Percentiles rank a stretch among this genome's conserved stretches.
Evolutionary conservation across 1,140 invertebrate species (phyloP).

Genomic region (Thaumetopoea pityocampa): DNA sequence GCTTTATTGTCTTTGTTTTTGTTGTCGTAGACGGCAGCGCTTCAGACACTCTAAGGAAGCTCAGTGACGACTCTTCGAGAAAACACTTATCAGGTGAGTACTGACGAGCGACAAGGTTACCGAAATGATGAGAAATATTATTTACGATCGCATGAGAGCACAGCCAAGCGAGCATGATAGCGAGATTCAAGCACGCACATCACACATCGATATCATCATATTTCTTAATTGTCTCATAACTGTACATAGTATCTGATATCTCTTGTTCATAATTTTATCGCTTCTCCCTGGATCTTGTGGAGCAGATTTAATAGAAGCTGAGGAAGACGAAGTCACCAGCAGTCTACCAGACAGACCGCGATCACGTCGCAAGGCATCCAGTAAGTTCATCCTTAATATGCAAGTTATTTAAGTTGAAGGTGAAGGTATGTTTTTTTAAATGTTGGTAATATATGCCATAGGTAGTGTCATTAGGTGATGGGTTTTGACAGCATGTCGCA

Average conservation of each 20-base stretch:
- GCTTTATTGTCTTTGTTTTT: slow-evolving; percentile 70
- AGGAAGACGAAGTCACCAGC: slow-evolving; percentile 73
- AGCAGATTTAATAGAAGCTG: slow-evolving; percentile 75
- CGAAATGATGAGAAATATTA: slow-evolving; percentile 5
- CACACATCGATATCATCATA: slow-evolving; percentile 13
- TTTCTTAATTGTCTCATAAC: slow-evolving; percentile 24
- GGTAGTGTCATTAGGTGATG: slow-evolving; percentile 15
- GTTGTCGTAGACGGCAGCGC: slow-evolving; percentile 72
- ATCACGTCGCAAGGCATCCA: slow-evolving; percentile 72
- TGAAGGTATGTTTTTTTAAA: slow-evolving; percentile 16
- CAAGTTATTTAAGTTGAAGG: slow-evolving; percentile 11
- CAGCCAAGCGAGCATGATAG: slow-evolving; percentile 23
- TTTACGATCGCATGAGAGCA: slow-evolving; percentile 22
- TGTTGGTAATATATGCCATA: no score
- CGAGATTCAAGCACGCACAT: slow-evolving; percentile 18
- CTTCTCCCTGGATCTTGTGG: slow-evolving; percentile 37
- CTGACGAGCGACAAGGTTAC: slow-evolving; percentile 5
- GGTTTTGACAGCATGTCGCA: not conserved
- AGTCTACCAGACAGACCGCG: slow-evolving; percentile 62
- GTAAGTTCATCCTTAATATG: slow-evolving; percentile 58
- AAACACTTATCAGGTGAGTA: slow-evolving; percentile 74
- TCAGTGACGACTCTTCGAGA: slow-evolving; percentile 72
- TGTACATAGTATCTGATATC: slow-evolving; percentile 43
- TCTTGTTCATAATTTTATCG: slow-evolving; percentile 49
- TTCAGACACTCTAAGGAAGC: slow-evolving; percentile 63